phyloP scores from a whole-genome alignment of 2,113 vertebrate species.

The Marmota flaviventris region DNA sequence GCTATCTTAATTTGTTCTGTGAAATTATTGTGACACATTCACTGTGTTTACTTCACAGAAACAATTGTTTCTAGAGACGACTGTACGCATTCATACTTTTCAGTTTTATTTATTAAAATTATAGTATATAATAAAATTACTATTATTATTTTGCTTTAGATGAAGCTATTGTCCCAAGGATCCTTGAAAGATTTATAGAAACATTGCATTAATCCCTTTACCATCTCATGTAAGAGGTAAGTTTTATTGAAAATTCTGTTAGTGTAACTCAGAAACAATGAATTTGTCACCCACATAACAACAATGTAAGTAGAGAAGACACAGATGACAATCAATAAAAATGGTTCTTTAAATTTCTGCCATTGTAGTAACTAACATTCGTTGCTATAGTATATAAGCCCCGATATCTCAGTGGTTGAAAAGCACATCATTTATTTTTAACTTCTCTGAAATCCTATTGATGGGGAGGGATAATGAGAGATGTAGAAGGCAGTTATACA shows the following conservation, averaged over 20 bases:
- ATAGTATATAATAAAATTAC: slow-evolving; percentile 56
- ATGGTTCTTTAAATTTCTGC: not conserved
- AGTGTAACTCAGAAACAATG: slow-evolving; percentile 34
- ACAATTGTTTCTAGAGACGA: not conserved
- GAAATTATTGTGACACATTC: slow-evolving; percentile 77
- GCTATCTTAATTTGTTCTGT: slow-evolving; percentile 68
- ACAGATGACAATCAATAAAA: not conserved
- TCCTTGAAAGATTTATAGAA: slow-evolving; percentile 50
- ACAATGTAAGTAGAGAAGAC: not conserved
- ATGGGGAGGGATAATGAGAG: not conserved
- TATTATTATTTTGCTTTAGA: slow-evolving; percentile 57
- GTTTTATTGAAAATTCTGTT: slow-evolving; percentile 51
- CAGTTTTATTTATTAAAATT: slow-evolving; percentile 62
- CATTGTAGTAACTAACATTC: not conserved
- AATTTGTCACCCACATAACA: not conserved
- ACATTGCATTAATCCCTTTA: slow-evolving; percentile 7
- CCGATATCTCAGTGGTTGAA: not conserved
- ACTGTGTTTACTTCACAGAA: slow-evolving; percentile 57
- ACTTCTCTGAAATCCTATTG: not conserved
- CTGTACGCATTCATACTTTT: slow-evolving; percentile 57
- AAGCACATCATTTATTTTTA: not conserved
- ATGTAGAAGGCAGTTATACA: not conserved
- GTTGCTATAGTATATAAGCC: not conserved
- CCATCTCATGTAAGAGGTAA: not conserved
- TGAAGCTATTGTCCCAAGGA: slow-evolving; percentile 5